Evolutionary conservation across 2,113 vertebrate species (phyloP).

Genomic region (Fregetta grallaria): DNA sequence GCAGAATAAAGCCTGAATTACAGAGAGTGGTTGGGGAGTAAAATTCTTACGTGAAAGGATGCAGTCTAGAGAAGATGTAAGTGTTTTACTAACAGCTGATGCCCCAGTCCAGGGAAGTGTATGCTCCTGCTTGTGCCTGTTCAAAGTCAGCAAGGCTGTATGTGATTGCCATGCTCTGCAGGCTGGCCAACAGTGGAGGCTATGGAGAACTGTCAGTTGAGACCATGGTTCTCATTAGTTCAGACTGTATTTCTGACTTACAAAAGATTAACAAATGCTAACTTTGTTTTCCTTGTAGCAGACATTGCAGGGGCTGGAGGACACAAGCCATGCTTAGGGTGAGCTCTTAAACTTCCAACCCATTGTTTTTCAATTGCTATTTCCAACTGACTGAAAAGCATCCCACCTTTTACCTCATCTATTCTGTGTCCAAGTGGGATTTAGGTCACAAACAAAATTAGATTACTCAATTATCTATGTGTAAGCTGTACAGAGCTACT

Average conservation of each 20-base stretch:
- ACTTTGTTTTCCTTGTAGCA: neutral
- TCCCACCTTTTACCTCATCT: conserved; percentile 11
- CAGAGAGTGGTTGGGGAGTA: neutral
- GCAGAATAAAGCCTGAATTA: neutral
- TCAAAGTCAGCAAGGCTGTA: neutral
- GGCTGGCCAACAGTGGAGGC: neutral
- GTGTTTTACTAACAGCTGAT: neutral
- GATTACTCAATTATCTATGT: neutral
- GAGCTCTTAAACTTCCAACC: neutral
- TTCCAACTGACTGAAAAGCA: neutral
- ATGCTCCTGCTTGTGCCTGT: neutral
- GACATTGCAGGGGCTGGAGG: neutral
- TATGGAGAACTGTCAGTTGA: neutral
- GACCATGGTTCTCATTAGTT: neutral
- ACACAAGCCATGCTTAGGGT: neutral
- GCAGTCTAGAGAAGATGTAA: neutral
- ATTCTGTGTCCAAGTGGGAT: neutral
- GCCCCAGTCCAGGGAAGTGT: neutral
- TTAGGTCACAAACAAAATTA: conserved; percentile 25
- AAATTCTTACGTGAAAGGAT: neutral
- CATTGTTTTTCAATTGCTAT: neutral
- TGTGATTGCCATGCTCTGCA: neutral
- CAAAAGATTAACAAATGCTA: neutral
- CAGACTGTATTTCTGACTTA: neutral
- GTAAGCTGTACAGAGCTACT: neutral